Conservation (phyloP, 2,113 vertebrate species). For the Alexandromys fortis region DNA sequence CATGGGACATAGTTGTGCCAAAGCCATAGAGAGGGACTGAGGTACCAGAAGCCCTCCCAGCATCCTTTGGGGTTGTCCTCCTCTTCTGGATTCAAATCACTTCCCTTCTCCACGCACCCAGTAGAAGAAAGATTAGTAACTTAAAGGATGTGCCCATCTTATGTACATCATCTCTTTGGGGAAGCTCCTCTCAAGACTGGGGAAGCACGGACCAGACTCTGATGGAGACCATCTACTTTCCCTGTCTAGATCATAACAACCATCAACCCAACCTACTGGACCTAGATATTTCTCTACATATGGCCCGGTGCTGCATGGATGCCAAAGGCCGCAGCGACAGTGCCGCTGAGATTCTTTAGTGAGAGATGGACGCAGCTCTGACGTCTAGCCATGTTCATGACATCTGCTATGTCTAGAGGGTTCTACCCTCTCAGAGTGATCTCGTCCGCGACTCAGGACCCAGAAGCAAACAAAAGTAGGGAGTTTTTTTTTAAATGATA, state of each 20-base stretch:
- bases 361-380: not conserved
- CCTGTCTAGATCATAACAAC: fast-evolving
- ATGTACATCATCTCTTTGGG: too few relatives aligned
- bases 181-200: not conserved
- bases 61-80: not conserved
- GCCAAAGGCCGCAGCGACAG: not conserved
- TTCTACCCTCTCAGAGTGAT: not conserved
- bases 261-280: fast-evolving
- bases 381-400: not conserved
- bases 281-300: too few relatives aligned
- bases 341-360: not conserved
- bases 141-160: fast-evolving
- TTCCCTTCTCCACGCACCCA: not conserved
- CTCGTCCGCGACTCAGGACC: not conserved
- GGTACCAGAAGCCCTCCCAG: not conserved
- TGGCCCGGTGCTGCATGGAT: not conserved
- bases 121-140: fast-evolving
- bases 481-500: constrained; percentile 34
- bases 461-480: not conserved
- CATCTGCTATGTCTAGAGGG: not conserved
- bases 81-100: not conserved
- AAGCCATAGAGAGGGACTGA: not conserved
- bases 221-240: not conserved
- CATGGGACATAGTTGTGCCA: not conserved
- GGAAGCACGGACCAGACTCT: not conserved